Percentiles rank a stretch among this genome's conserved stretches.
Conservation (phyloP, 2,113 vertebrate genomes). For the Saimiri boliviensis region DNA sequence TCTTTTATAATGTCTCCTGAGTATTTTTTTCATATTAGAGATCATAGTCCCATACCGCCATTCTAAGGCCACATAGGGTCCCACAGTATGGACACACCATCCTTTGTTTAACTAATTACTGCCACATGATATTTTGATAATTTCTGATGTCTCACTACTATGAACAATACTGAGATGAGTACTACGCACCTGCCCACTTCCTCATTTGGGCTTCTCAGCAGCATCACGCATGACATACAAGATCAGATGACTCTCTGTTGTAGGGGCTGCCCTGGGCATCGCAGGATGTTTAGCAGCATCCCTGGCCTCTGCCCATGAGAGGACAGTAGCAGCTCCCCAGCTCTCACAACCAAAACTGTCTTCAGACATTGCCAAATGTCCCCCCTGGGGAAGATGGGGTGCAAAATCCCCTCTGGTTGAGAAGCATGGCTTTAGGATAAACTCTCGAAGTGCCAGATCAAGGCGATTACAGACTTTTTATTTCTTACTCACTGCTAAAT, state of each 20-base stretch:
- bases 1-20: background rate
- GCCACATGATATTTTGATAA: background rate
- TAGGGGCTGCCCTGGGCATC: background rate
- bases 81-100: background rate
- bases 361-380: background rate
- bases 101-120: background rate
- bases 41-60: background rate
- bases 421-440: background rate
- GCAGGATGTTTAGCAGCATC: background rate
- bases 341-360: background rate
- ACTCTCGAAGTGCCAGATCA: background rate
- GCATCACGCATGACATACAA: fast-evolving
- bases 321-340: background rate
- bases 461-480: background rate
- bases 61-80: background rate
- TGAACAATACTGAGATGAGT: background rate
- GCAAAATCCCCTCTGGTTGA: background rate
- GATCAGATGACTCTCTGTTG: background rate
- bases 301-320: background rate
- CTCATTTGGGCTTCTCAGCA: background rate
- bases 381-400: background rate
- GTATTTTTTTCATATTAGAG: background rate
- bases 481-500: background rate
- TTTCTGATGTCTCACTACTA: background rate
- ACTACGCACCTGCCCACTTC: background rate